Conservation (phyloP, 2,888 invertebrate genomes). For the Unio delphinus region DNA sequence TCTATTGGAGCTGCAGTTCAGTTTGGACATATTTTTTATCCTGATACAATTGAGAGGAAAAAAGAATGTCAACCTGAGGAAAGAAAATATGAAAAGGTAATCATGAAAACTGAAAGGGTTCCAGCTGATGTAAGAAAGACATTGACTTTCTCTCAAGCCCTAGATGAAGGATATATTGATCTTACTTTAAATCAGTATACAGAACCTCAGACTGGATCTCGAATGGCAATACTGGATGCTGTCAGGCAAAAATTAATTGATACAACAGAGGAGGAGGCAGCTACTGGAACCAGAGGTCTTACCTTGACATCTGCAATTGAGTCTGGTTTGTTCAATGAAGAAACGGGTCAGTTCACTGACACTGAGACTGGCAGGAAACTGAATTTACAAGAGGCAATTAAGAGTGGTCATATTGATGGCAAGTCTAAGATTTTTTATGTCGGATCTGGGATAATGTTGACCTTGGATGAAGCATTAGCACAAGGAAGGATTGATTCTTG, state of each 20-base stretch:
- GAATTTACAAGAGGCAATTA: conserved; percentile 74
- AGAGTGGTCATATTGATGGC: conserved; percentile 49
- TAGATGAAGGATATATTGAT: conserved; percentile 85
- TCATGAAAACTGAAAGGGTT: conserved; percentile 29
- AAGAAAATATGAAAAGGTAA: conserved; percentile 37
- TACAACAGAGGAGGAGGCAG: conserved; percentile 29
- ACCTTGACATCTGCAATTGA: conserved; percentile 78
- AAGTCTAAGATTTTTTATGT: conserved; percentile 58
- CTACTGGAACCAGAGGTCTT: conserved; percentile 21
- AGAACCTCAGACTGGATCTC: conserved; percentile 79
- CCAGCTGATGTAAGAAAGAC: conserved; percentile 37
- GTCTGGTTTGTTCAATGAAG: conserved; percentile 86
- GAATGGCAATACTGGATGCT: conserved; percentile 89
- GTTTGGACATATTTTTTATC: conserved; percentile 82
- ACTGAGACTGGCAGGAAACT: conserved; percentile 84
- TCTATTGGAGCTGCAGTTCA: conserved; percentile 74
- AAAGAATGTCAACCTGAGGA: conserved; percentile 17
- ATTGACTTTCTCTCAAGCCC: conserved; percentile 78
- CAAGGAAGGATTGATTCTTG: conserved; percentile 77
- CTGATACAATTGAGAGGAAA: conserved; percentile 20
- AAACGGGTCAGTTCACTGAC: conserved; percentile 85
- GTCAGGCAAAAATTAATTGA: conserved; percentile 73
- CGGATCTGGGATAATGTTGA: conserved; percentile 80
- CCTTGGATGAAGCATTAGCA: conserved; percentile 74
- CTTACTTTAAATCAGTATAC: conserved; percentile 49